These are phyloP conservation scores for Stenichneumon culpator DNA, from an alignment of 2,888 invertebrate species.

Conservation along the genomic window DNA sequence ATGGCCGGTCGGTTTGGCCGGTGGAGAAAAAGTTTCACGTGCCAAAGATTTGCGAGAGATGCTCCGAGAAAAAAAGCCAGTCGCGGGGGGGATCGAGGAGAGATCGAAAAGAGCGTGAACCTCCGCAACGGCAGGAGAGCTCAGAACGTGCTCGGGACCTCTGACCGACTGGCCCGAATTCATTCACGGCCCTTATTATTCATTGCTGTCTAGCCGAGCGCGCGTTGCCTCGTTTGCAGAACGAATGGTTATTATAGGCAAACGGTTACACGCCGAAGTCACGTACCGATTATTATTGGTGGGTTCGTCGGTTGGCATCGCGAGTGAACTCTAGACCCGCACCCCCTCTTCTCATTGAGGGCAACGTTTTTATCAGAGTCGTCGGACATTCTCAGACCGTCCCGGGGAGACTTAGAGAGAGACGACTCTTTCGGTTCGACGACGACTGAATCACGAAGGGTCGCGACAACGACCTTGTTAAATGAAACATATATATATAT, in stretches of 20 bases:
- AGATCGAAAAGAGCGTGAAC: conserved; percentile 6
- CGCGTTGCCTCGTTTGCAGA: conserved; percentile 22
- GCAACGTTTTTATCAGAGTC: conserved; percentile 21
- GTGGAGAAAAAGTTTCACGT: conserved; percentile 37
- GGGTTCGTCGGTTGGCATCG: background rate
- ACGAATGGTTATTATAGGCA: conserved; percentile 13
- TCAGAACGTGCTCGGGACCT: conserved; percentile 32
- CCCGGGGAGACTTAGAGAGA: conserved; percentile 15
- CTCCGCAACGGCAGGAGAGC: conserved; percentile 13
- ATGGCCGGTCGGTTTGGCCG: conserved; percentile 33
- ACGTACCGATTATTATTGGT: conserved; percentile 35
- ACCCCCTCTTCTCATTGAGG: background rate
- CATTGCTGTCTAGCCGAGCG: conserved; percentile 20
- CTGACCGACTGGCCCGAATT: conserved; percentile 53
- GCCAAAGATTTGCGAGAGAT: conserved; percentile 40
- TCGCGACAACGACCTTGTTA: conserved; percentile 76
- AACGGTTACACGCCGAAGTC: conserved; percentile 20
- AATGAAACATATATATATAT: conserved; percentile 48
- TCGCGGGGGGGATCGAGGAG: background rate
- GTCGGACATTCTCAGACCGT: conserved; percentile 41
- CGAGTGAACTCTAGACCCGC: conserved; percentile 5
- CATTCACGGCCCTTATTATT: conserved; percentile 42
- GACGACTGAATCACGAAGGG: conserved; percentile 67
- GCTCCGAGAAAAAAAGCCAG: conserved; percentile 27
- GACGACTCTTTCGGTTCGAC: conserved; percentile 22